A percentile compares a stretch with the other conserved stretches of the same genome.
phyloP scores from a whole-genome alignment of 2,888 invertebrate species.

The Xylocampa areola region DNA sequence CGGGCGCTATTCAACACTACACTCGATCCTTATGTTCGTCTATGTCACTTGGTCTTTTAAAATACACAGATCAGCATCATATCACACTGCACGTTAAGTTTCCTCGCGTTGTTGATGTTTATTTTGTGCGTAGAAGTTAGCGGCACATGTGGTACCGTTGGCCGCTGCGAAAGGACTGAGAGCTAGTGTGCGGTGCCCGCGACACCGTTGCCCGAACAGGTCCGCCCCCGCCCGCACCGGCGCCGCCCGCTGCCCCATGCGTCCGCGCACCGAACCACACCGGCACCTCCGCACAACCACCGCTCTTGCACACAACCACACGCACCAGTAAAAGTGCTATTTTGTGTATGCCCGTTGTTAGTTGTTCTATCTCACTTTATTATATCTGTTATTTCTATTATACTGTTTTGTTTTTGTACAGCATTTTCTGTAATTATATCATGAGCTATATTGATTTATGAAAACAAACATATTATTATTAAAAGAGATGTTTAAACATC shows the following conservation, averaged over 20 bases:
- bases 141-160: slow-evolving; percentile 89
- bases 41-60: slow-evolving; percentile 83
- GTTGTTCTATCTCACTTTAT: slow-evolving; percentile 65
- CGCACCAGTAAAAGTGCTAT: slow-evolving; percentile 88
- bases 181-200: slow-evolving; percentile 84
- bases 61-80: slow-evolving; percentile 85
- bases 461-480: no score
- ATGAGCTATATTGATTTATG: not conserved
- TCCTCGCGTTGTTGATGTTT: slow-evolving; percentile 85
- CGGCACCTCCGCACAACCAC: slow-evolving; percentile 63
- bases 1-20: slow-evolving; percentile 79
- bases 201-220: slow-evolving; percentile 88
- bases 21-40: slow-evolving; percentile 83
- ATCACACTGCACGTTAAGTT: slow-evolving; percentile 86
- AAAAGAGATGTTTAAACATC: not conserved
- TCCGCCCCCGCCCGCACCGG: slow-evolving; percentile 84
- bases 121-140: slow-evolving; percentile 82
- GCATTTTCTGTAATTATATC: not conserved
- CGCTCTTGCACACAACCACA: slow-evolving; percentile 72
- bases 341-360: slow-evolving; percentile 72
- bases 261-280: slow-evolving; percentile 71
- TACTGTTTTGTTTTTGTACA: slow-evolving; percentile 36
- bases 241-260: slow-evolving; percentile 77
- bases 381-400: no score
- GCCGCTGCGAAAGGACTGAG: slow-evolving; percentile 88